A percentile compares a stretch with the other conserved stretches of the same genome.
phyloP scores from a whole-genome alignment of 2,797 vertebrate genomes.

The Cercopithecus hamlyni region DNA sequence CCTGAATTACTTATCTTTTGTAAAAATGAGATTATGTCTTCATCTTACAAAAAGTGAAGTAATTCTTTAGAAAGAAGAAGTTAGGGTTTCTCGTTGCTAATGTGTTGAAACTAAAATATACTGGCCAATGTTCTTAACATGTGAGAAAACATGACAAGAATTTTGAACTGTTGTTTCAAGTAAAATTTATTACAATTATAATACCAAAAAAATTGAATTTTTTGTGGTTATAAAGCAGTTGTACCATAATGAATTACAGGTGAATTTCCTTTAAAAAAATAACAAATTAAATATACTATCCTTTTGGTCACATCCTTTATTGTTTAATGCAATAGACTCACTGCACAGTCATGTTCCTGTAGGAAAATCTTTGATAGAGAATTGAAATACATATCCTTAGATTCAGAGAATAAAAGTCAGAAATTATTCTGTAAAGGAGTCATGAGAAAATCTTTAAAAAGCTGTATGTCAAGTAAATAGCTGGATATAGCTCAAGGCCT shows the following conservation, averaged over 20 bases:
- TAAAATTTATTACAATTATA: not conserved
- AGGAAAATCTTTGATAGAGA: not conserved
- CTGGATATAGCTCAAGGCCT: not conserved
- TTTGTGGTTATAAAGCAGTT: not conserved
- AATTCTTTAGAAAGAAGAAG: not conserved
- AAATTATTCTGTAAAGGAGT: not conserved
- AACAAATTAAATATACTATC: not conserved
- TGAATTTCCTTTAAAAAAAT: not conserved
- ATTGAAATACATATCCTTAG: not conserved
- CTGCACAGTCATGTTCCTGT: not conserved
- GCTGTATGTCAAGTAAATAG: not conserved
- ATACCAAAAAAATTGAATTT: not conserved
- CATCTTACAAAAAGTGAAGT: slow-evolving; percentile 7
- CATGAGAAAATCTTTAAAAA: slow-evolving; percentile 21
- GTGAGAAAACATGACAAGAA: not conserved
- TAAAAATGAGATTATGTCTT: not conserved
- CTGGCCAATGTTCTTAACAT: slow-evolving; percentile 11
- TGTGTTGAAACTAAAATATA: slow-evolving; percentile 4
- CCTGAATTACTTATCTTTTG: not conserved
- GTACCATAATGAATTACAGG: slow-evolving; percentile 14
- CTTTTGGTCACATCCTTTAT: not conserved
- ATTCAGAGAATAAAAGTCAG: not conserved
- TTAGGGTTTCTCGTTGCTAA: slow-evolving; percentile 12
- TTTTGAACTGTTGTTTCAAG: slow-evolving; percentile 28
- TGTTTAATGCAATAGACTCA: not conserved